phyloP scores from a whole-genome alignment of 2,888 invertebrate species.

The Cremastinae sp. region DNA sequence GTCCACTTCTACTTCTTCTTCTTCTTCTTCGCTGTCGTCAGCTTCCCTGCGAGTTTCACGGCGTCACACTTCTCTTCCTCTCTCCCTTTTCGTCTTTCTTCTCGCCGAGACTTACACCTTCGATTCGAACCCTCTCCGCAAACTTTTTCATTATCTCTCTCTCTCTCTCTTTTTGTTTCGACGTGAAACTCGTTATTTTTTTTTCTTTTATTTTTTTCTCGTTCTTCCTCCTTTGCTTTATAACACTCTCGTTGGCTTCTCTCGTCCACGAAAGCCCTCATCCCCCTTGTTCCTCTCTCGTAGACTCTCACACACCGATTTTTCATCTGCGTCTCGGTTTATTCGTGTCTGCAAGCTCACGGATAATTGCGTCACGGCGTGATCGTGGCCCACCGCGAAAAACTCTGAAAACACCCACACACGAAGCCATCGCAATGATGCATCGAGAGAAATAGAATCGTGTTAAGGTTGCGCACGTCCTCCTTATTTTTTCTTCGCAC shows the following conservation, averaged over 20 bases:
- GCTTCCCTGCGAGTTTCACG: slow-evolving; percentile 35
- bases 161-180: slow-evolving; percentile 11
- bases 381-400: slow-evolving; percentile 12
- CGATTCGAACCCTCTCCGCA: slow-evolving; percentile 28
- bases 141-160: slow-evolving; percentile 29
- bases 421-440: slow-evolving; percentile 58
- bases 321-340: background rate
- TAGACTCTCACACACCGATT: no score
- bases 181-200: slow-evolving; percentile 56
- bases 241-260: slow-evolving; percentile 15
- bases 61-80: slow-evolving; percentile 33
- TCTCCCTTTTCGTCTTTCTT: slow-evolving; percentile 33
- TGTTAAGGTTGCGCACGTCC: slow-evolving; percentile 78
- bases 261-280: slow-evolving; percentile 12
- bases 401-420: slow-evolving; percentile 31
- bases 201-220: slow-evolving; percentile 62
- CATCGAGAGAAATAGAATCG: slow-evolving; percentile 79
- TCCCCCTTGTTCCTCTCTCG: background rate
- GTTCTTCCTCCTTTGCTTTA: slow-evolving; percentile 59
- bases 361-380: slow-evolving; percentile 62
- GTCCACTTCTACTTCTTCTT: slow-evolving; percentile 33
- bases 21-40: slow-evolving; percentile 26
- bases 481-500: slow-evolving; percentile 41
- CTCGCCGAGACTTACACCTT: background rate
- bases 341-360: slow-evolving; percentile 1